Evolutionary conservation across 2,797 vertebrate genomes (phyloP).

Genomic region (Typhlichthys subterraneus): DNA sequence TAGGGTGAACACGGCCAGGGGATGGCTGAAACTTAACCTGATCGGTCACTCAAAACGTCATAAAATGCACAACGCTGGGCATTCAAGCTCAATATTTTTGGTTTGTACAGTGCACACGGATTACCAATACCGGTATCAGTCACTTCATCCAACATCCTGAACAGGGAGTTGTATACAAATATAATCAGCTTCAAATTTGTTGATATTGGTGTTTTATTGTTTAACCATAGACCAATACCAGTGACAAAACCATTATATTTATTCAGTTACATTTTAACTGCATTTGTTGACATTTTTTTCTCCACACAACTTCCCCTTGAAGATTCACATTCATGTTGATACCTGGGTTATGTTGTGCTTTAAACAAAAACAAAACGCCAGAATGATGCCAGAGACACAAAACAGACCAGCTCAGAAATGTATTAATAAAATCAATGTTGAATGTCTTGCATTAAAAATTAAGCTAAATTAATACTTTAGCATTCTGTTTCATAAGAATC

Average conservation of each 20-base stretch:
- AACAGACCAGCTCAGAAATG: constrained; percentile 25
- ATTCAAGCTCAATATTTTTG: constrained; percentile 51
- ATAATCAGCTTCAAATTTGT: constrained; percentile 29
- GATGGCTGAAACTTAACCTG: constrained; percentile 12
- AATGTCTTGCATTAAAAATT: constrained; percentile 28
- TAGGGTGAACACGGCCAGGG: constrained; percentile 17
- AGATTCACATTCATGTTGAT: constrained; percentile 50
- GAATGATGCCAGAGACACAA: constrained; percentile 8
- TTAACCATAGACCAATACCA: neutral
- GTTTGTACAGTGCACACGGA: constrained; percentile 41
- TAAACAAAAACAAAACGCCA: constrained; percentile 19
- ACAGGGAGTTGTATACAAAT: constrained; percentile 31
- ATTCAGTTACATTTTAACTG: constrained; percentile 33
- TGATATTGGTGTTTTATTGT: neutral
- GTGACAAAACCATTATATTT: constrained; percentile 18
- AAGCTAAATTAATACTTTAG: constrained; percentile 19
- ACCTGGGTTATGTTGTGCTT: constrained; percentile 49
- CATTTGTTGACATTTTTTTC: constrained; percentile 12
- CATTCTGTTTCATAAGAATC: neutral
- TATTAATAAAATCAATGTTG: constrained; percentile 10
- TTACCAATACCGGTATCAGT: constrained; percentile 20
- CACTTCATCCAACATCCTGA: constrained; percentile 54
- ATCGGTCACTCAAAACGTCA: constrained; percentile 22
- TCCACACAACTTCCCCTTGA: constrained; percentile 15
- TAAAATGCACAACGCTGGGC: constrained; percentile 30